Percentiles rank a stretch among this genome's conserved stretches.
phyloP scores from a whole-genome alignment of 2,888 invertebrate species.

The Calliphora vomitoria region DNA sequence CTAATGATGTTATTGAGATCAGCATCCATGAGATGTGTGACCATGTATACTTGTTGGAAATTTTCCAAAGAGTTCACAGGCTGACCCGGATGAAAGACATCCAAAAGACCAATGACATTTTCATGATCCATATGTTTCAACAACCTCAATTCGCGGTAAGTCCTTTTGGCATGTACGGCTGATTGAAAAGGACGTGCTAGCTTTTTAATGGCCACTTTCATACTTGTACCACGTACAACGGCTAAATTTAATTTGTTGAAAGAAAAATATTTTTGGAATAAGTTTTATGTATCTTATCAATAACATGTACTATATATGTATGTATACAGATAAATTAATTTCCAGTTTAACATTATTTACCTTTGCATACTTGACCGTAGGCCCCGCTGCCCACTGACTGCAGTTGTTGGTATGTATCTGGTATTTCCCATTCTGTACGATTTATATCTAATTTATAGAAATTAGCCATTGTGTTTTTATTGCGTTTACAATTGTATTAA shows the following conservation, averaged over 20 bases:
- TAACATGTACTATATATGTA: not conserved
- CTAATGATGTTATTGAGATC: slow-evolving; percentile 99
- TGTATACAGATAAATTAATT: slow-evolving; percentile 18
- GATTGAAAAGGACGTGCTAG: slow-evolving; percentile 95
- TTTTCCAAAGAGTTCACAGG: slow-evolving; percentile 88
- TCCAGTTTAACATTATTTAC: slow-evolving; percentile 76
- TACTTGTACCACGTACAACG: slow-evolving; percentile 77
- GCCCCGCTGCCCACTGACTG: slow-evolving; percentile 98
- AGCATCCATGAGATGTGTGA: slow-evolving; percentile 99
- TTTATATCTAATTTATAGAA: slow-evolving; percentile 97
- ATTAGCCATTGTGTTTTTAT: slow-evolving; percentile 86
- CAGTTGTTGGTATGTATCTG: slow-evolving; percentile 95
- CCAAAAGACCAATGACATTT: slow-evolving; percentile 96
- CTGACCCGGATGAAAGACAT: slow-evolving; percentile 96
- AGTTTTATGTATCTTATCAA: slow-evolving; percentile 34
- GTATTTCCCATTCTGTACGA: slow-evolving; percentile 98
- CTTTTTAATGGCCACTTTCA: slow-evolving; percentile 97
- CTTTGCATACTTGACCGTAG: slow-evolving; percentile 94
- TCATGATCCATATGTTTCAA: slow-evolving; percentile 99
- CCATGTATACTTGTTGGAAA: slow-evolving; percentile 98
- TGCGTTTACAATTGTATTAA: not conserved
- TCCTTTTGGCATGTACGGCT: slow-evolving; percentile 98
- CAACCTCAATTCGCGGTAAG: slow-evolving; percentile 97
- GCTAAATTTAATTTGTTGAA: slow-evolving; percentile 68
- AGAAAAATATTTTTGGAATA: slow-evolving; percentile 5